Percentiles rank a stretch among this genome's conserved stretches.
phyloP scores from a whole-genome alignment of 2,888 invertebrate species.

The Cephus pygmeus region DNA sequence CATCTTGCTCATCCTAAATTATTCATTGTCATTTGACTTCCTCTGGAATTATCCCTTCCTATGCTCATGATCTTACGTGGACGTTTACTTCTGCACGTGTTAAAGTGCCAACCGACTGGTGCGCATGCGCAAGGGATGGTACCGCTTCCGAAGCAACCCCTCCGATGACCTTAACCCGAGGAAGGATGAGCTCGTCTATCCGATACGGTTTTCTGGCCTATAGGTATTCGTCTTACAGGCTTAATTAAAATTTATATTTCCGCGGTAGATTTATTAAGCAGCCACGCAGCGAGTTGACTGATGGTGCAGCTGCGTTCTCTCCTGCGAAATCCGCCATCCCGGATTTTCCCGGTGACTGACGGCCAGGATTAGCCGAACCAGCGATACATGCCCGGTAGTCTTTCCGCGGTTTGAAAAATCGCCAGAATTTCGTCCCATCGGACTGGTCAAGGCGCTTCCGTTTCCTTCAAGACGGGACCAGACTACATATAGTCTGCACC shows the following conservation, averaged over 20 bases:
- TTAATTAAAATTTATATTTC: conserved; percentile 39
- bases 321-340: conserved; percentile 25
- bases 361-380: conserved; percentile 38
- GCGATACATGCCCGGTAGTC: conserved; percentile 25
- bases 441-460: background rate
- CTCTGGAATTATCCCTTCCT: background rate
- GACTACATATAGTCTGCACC: background rate
- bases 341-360: conserved; percentile 44
- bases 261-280: conserved; percentile 28
- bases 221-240: conserved; percentile 23
- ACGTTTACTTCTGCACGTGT: background rate
- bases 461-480: background rate
- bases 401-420: conserved; percentile 35
- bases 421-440: background rate
- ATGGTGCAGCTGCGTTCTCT: conserved; percentile 28
- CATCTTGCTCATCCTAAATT: conserved; percentile 11
- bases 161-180: conserved; percentile 1
- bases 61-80: too few species aligned
- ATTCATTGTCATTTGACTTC: conserved; percentile 2
- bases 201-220: background rate
- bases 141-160: background rate
- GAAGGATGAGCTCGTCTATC: background rate
- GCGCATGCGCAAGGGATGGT: background rate
- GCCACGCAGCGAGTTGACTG: conserved; percentile 14
- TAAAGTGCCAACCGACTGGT: background rate